Percentiles rank a stretch among this genome's conserved stretches.
These are phyloP conservation scores for Thymelicus acteon DNA, from an alignment of 2,888 invertebrate genomes.

Conservation along the genomic window DNA sequence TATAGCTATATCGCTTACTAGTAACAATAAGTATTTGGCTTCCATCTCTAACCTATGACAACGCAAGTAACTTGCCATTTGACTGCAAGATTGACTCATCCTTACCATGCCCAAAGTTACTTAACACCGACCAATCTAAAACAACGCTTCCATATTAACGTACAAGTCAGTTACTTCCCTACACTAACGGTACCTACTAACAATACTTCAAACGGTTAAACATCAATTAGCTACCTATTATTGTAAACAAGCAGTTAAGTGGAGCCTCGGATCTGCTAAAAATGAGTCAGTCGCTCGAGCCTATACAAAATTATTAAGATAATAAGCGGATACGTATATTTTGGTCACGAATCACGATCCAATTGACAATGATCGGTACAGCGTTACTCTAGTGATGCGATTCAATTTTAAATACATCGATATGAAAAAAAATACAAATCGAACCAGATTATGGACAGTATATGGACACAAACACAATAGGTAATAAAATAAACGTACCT, in stretches of 20 bases:
- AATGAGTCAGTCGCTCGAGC: slow-evolving; percentile 77
- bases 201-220: neutral
- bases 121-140: too few species aligned
- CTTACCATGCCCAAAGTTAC: too few species aligned
- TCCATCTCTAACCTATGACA: too few species aligned
- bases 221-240: slow-evolving; percentile 46
- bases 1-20: too few species aligned
- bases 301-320: slow-evolving; percentile 82
- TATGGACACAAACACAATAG: too few species aligned
- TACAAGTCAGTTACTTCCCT: too few species aligned
- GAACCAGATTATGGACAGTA: too few species aligned
- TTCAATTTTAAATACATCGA: slow-evolving; percentile 44
- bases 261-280: slow-evolving; percentile 77
- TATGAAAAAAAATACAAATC: neutral
- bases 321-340: slow-evolving; percentile 84
- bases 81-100: too few species aligned
- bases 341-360: slow-evolving; percentile 84
- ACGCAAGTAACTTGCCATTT: too few species aligned
- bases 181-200: neutral
- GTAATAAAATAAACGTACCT: too few species aligned
- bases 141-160: too few species aligned
- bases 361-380: slow-evolving; percentile 83
- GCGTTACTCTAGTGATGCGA: slow-evolving; percentile 61
- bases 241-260: slow-evolving; percentile 61
- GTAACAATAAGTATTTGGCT: too few species aligned